Conservation (phyloP, 1,140 invertebrate genomes). For the Pygmarrhopalites habei region DNA sequence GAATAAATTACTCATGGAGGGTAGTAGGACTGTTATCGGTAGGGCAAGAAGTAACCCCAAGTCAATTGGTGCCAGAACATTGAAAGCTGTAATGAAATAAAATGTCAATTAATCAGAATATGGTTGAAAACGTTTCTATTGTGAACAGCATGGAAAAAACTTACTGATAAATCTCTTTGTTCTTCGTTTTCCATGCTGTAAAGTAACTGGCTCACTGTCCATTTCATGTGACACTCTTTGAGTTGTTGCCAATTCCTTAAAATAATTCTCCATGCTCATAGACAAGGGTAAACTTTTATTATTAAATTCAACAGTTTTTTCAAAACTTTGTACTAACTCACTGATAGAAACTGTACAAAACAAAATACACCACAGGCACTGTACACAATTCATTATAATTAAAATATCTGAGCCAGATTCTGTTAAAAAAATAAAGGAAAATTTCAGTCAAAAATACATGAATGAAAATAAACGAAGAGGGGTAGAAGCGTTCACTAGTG, state of each 20-base stretch:
- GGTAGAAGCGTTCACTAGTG: no score
- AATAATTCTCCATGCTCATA: neutral
- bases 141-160: neutral
- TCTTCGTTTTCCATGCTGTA: neutral
- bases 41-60: constrained; percentile 33
- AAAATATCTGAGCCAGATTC: no score
- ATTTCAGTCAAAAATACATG: no score
- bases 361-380: no score
- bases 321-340: no score
- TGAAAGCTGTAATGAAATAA: constrained; percentile 37
- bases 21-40: constrained; percentile 33
- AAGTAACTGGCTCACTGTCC: neutral
- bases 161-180: constrained; percentile 2
- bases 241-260: neutral
- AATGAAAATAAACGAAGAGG: no score
- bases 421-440: no score
- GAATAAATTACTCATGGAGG: constrained; percentile 35
- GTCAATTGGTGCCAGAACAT: constrained; percentile 26
- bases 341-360: no score
- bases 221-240: neutral
- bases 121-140: neutral
- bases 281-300: no score
- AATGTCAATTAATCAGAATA: constrained; percentile 23
- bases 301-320: no score
- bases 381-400: no score